These are phyloP conservation scores for Callimorpha dominula DNA, from an alignment of 2,888 invertebrate genomes.

Conservation along the genomic window DNA sequence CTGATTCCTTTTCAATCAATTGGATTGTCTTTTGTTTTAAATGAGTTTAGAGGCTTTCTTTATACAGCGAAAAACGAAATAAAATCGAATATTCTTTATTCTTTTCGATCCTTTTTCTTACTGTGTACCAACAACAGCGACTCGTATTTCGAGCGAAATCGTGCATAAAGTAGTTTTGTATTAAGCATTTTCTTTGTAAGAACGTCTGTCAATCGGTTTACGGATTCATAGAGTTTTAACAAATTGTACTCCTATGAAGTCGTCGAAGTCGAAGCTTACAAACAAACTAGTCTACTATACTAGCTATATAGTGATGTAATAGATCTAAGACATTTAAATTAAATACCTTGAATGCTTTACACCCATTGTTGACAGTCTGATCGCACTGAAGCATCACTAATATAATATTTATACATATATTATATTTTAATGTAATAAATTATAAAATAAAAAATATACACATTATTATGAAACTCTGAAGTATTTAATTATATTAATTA, in stretches of 20 bases:
- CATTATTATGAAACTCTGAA: neutral
- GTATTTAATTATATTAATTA: neutral
- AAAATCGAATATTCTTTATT: neutral
- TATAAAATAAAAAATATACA: too few relatives aligned
- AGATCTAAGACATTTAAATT: constrained; percentile 1
- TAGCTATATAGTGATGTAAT: neutral
- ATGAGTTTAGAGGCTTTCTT: constrained; percentile 15
- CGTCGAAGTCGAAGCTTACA: neutral
- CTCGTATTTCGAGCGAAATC: neutral
- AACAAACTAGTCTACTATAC: neutral
- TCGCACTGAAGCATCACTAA: neutral
- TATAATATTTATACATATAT: too few relatives aligned
- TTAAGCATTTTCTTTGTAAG: neutral
- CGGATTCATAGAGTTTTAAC: neutral
- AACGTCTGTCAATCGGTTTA: neutral
- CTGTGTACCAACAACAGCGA: neutral
- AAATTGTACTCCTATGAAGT: neutral
- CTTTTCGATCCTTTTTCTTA: neutral
- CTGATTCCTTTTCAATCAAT: constrained; percentile 37
- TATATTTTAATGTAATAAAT: too few relatives aligned
- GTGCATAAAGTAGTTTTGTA: neutral
- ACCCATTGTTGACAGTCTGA: neutral
- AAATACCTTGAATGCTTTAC: neutral
- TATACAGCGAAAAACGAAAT: neutral
- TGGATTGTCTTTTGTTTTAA: constrained; percentile 31